Conservation (phyloP, 2,888 invertebrate species). For the Epirrhoe tristata region DNA sequence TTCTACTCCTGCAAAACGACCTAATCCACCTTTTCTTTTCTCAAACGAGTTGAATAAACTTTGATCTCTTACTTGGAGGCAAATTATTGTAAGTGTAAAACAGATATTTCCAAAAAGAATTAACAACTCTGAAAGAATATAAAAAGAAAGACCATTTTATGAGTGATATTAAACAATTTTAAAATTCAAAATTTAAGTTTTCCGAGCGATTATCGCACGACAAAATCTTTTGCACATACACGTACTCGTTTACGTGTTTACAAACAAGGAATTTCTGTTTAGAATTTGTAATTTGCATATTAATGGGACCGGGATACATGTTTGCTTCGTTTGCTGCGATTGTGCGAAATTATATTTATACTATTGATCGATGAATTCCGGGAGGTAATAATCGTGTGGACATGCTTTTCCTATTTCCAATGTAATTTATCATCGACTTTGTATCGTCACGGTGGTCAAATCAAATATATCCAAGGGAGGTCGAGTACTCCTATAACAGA, state of each 20-base stretch:
- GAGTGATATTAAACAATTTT: not conserved
- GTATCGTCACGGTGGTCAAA: too few species aligned
- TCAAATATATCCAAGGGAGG: too few species aligned
- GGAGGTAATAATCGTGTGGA: constrained; percentile 6
- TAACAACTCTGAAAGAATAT: too few species aligned
- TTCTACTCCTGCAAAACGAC: too few species aligned
- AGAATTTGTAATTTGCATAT: constrained; percentile 52
- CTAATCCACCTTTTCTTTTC: too few species aligned
- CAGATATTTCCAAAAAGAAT: too few species aligned
- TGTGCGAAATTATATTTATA: constrained; percentile 24
- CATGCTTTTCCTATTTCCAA: constrained; percentile 10
- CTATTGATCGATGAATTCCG: constrained; percentile 12
- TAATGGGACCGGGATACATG: constrained; percentile 31
- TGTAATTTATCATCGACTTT: not conserved
- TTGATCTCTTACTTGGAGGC: too few species aligned
- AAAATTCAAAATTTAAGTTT: not conserved
- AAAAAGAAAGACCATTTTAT: too few species aligned
- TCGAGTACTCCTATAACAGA: too few species aligned
- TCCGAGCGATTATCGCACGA: not conserved
- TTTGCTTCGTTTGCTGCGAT: constrained; percentile 27
- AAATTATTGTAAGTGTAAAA: too few species aligned
- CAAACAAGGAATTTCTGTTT: constrained; percentile 49
- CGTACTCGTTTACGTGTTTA: constrained; percentile 23
- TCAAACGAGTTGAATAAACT: too few species aligned
- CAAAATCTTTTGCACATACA: not conserved